Percentiles rank a stretch among this genome's conserved stretches.
Evolutionary conservation across 2,113 vertebrate genomes (phyloP).

Genomic region (Calyptomena viridis): DNA sequence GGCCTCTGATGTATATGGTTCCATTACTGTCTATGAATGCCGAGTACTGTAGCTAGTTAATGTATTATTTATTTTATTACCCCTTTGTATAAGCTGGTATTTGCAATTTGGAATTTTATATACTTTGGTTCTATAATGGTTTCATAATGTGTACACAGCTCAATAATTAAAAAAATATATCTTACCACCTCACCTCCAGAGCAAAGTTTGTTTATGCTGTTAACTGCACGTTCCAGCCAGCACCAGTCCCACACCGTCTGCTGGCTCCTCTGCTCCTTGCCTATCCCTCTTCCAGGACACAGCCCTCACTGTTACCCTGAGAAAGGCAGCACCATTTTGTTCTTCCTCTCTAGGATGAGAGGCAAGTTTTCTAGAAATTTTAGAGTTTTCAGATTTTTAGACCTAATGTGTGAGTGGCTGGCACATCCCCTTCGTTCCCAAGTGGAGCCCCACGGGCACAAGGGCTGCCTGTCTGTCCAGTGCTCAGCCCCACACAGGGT

Average conservation of each 20-base stretch:
- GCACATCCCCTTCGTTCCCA: accelerated
- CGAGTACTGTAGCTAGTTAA: constrained; percentile 57
- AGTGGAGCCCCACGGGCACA: background rate
- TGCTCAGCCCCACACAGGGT: accelerated
- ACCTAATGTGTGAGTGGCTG: accelerated
- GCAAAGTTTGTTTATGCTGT: background rate
- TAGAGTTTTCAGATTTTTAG: background rate
- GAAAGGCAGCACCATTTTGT: background rate
- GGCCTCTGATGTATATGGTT: constrained; percentile 50
- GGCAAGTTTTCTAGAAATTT: background rate
- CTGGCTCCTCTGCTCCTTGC: background rate
- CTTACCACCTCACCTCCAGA: constrained; percentile 47
- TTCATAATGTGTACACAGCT: constrained; percentile 69
- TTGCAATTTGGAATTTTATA: constrained; percentile 65
- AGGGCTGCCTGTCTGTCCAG: background rate
- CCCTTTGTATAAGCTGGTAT: constrained; percentile 61
- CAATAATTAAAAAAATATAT: constrained; percentile 71
- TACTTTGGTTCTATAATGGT: constrained; percentile 65
- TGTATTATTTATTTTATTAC: constrained; percentile 78
- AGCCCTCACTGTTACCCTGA: background rate
- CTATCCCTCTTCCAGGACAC: accelerated
- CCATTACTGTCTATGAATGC: constrained; percentile 35
- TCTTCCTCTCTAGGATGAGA: background rate
- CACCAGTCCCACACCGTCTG: background rate
- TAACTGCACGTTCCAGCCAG: background rate